Evolutionary conservation across 92 coral and sea anemone genomes (phyloP).

Genomic region (Palythoa grandiflora): DNA sequence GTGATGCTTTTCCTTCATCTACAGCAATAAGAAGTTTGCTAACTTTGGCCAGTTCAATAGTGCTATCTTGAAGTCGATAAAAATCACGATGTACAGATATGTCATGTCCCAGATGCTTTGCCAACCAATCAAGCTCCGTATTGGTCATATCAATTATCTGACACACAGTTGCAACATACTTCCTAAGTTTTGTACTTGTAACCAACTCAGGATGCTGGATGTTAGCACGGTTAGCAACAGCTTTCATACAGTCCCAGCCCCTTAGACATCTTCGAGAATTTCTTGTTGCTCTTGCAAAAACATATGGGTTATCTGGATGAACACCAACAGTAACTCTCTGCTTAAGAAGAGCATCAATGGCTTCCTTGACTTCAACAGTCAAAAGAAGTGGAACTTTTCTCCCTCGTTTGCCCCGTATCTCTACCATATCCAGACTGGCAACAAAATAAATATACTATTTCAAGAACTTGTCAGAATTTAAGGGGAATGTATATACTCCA

Average conservation of each 20-base stretch:
- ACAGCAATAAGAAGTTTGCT: constrained; percentile 47
- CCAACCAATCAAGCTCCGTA: constrained; percentile 43
- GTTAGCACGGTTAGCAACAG: constrained; percentile 1
- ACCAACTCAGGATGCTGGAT: constrained; percentile 35
- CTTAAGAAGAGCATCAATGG: not conserved
- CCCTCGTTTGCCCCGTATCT: constrained; percentile 24
- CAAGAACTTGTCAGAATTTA: constrained; percentile 2
- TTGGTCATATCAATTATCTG: constrained; percentile 33
- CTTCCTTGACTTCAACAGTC: constrained; percentile 6
- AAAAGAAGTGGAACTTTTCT: constrained; percentile 29
- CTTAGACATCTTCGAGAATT: constrained; percentile 13
- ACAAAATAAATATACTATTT: not conserved
- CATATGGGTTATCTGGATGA: constrained; percentile 15
- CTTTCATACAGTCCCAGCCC: constrained; percentile 20
- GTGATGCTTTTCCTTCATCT: constrained; percentile 31
- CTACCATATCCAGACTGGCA: constrained; percentile 26
- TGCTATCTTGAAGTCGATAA: constrained; percentile 41
- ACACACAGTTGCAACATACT: constrained; percentile 43
- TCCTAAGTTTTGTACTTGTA: constrained; percentile 45
- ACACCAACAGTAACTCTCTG: constrained; percentile 8
- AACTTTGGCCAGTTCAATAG: constrained; percentile 42
- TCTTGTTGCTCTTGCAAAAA: constrained; percentile 26
- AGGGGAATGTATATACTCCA: constrained; percentile 4
- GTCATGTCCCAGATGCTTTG: constrained; percentile 51
- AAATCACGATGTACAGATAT: constrained; percentile 35